Base-by-base conservation (phyloP, 2,113 vertebrate species). In the Redunca redunca region DNA sequence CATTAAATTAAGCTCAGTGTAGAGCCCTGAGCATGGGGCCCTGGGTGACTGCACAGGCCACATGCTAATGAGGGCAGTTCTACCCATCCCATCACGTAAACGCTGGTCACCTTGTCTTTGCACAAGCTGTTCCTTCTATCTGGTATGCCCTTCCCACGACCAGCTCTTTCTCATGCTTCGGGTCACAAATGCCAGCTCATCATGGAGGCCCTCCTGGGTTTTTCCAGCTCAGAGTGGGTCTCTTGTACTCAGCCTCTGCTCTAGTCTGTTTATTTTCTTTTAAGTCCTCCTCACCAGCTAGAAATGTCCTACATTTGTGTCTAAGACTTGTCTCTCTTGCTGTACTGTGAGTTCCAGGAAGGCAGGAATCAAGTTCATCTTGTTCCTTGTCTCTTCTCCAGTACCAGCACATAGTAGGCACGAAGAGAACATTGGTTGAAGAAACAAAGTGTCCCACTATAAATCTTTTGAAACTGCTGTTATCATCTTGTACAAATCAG, bases 401-500 rank as follows among this genome's bases (percentile, higher is more conserved):
- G 64, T 67, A 80, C 58, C 71, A 58, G 81, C 36, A 81, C 13
- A 0, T 21, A 85, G 30, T 60, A 67, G 84, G 21, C 9, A 81
- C 33, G 71, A 93, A 48, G 64, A 16, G 90, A 95, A 90, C 33
- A 40, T 36, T 92, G 55, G n/a, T 86, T 55, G 2, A 91, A 46
- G 71, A 36, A 96, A 88, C 2, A 23, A 80, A 87, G 58, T 7
- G 71, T 71, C 50, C 15, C 14, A 28, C 53, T 52, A 64, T 60
- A 60, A 95, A 30, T 43, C 48, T 96, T 88, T 52, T 83, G 91
- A 93, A 95, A 95, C 85, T 19, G 95, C 95, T 94, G 33, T 12
- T 90, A 88, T 94, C 84, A 23, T 94, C 77, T 87, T 90, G 58
- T 74, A 94, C 91, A 94, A 97, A 98, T 71, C 88, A 93, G 96